Percentiles rank a stretch among this genome's conserved stretches.
Evolutionary conservation across 2,113 vertebrate genomes (phyloP).

Genomic region (Corapipo altera): DNA sequence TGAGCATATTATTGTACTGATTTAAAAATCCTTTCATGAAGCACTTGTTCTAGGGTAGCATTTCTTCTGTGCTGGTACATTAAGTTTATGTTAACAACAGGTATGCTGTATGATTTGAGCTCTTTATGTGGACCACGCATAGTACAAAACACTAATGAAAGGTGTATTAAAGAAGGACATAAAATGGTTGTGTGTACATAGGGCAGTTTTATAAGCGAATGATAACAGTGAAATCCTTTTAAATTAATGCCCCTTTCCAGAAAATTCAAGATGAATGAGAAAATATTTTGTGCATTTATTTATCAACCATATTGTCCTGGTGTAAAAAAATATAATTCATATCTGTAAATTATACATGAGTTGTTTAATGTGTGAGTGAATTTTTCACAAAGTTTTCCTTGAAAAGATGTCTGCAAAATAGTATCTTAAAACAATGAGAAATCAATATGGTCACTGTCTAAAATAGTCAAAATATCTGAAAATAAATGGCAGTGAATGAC

Average conservation of each 20-base stretch:
- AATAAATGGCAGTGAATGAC: not conserved
- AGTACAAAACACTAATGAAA: conserved; percentile 4
- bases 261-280: not conserved
- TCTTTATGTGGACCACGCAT: not conserved
- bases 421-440: not conserved
- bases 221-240: not conserved
- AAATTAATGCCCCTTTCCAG: not conserved
- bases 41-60: not conserved
- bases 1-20: not conserved
- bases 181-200: not conserved
- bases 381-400: not conserved
- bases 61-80: conserved; percentile 22
- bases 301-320: not conserved
- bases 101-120: conserved; percentile 28
- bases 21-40: conserved; percentile 35
- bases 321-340: not conserved
- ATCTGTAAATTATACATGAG: not conserved
- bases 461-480: not conserved
- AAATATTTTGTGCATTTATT: not conserved
- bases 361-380: not conserved
- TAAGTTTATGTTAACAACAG: conserved; percentile 41
- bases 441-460: not conserved
- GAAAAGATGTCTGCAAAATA: not conserved
- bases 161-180: not conserved
- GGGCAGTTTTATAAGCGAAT: not conserved